These are phyloP conservation scores for Rhinolophus ferrumequinum DNA, from an alignment of 2,113 vertebrate species.

Conservation along the genomic window DNA sequence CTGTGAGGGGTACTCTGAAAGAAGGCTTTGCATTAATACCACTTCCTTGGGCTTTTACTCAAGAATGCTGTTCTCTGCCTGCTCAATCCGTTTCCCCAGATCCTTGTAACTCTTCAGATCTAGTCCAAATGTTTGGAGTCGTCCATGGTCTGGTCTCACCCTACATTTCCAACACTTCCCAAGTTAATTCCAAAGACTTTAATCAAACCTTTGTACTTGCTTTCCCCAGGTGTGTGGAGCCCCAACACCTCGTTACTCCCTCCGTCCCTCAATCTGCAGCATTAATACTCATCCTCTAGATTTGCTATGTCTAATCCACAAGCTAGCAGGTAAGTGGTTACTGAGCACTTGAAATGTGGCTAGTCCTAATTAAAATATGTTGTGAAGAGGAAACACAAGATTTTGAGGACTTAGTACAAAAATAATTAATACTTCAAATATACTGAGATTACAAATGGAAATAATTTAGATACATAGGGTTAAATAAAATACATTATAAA, in stretches of 20 bases:
- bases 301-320: not conserved
- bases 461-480: not conserved
- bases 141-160: not conserved
- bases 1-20: not conserved
- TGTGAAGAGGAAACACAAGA: not conserved
- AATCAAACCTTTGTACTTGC: not conserved
- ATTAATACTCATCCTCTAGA: not conserved
- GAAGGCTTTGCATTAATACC: not conserved
- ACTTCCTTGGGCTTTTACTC: not conserved
- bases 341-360: not conserved
- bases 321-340: not conserved
- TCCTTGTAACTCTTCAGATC: not conserved
- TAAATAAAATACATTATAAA: not conserved
- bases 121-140: not conserved
- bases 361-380: not conserved
- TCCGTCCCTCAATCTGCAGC: accelerated
- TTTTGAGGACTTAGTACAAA: not conserved
- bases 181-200: not conserved
- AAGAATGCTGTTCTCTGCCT: not conserved
- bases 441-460: not conserved
- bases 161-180: not conserved
- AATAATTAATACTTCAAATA: not conserved
- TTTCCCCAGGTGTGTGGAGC: not conserved
- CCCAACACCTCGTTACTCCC: not conserved
- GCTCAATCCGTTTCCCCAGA: not conserved